Base-by-base conservation (phyloP, 2,113 vertebrate species). In the Sialia sialis region DNA sequence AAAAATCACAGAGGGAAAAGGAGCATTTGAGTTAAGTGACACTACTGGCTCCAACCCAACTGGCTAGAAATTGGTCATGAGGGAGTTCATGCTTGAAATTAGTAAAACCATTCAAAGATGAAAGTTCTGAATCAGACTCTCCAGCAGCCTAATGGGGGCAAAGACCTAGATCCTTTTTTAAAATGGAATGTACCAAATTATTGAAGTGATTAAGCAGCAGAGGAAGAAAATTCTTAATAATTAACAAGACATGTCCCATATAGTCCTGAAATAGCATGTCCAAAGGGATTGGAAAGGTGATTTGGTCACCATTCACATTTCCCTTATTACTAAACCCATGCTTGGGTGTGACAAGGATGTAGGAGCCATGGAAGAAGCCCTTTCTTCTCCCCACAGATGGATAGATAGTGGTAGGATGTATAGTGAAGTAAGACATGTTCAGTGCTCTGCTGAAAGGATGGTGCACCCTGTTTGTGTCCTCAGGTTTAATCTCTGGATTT, bases 291-390 rank as follows among this genome's bases (percentile, higher is more conserved):
- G 51, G 43, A 84, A 81, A 59, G 18, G 39, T 1, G 1, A 55
- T 16, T 36, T 41, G n/a, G 29, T 41, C 7, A 7, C 19, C 32
- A 19, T n/a, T 82, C n/a, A 29, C 17, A 46, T 67, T 64, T 25
- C 32, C 14, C 13, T 49, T 6, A 13, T 44, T 67, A 39, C 27
- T 81, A 84, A 90, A 48, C 7, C 15, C 1, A 1, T 36, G 14
- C 13, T 74, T 0, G 0, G 5, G 6, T 75, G 60, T 3, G 6
- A 34, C 5, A 67, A 36, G 29, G 11, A 30, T 34, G 22, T 20
- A 58, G 59, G 3, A 55, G 6, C 7, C 39, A 67, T 1, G 1
- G 32, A 58, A 22, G 9, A 89, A 76, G 41, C 6, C 7, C 19
- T 55, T 84, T 54, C 34, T 13, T 22, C 21, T 58, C 8, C 23